Conservation (phyloP, 2,113 vertebrate species). For the Rafetus swinhoei region DNA sequence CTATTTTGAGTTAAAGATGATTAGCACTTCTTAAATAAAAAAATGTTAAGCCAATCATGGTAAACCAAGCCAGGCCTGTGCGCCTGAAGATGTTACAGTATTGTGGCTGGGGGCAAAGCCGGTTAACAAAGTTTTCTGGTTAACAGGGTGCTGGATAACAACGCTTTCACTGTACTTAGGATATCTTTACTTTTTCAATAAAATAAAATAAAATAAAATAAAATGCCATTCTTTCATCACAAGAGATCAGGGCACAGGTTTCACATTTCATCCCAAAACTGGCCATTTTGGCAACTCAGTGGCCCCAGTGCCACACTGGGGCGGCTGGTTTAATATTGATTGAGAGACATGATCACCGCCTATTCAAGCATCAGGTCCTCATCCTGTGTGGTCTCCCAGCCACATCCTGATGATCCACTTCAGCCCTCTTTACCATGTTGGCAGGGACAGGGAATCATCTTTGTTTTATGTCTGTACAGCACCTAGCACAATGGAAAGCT, state of each 20-base stretch:
- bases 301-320: background rate
- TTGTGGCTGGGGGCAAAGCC: too few species aligned
- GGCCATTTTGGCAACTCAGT: background rate
- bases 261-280: background rate
- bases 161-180: background rate
- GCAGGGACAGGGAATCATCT: background rate
- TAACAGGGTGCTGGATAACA: too few species aligned
- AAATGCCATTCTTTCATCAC: background rate
- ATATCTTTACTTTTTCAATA: background rate
- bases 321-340: conserved; percentile 16
- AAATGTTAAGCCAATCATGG: too few species aligned
- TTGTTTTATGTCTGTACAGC: background rate
- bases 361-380: background rate
- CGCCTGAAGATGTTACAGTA: too few species aligned
- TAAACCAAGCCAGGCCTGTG: too few species aligned
- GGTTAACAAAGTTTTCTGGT: too few species aligned
- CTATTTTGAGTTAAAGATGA: too few species aligned
- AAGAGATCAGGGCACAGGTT: background rate
- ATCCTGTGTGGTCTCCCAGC: conserved; percentile 5
- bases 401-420: background rate
- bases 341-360: background rate
- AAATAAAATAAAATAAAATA: background rate
- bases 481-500: conserved; percentile 50
- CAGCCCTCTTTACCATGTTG: background rate
- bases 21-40: too few species aligned